A percentile compares a stretch with the other conserved stretches of the same genome.
Evolutionary conservation across 2,113 vertebrate species (phyloP).

Genomic region (Odocoileus virginianus): DNA sequence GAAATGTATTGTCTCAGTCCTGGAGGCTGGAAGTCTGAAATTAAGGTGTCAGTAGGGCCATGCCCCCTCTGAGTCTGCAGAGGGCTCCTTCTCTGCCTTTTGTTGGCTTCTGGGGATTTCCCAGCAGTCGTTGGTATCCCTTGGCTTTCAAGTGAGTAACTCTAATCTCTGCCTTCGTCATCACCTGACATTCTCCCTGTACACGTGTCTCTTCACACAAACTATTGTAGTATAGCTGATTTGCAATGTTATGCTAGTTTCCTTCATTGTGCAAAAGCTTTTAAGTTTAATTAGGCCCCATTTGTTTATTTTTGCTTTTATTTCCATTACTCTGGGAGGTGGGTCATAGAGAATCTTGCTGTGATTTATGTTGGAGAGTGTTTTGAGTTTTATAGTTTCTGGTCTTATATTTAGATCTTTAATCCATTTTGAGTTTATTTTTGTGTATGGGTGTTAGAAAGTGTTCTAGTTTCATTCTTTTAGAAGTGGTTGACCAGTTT

Average conservation of each 20-base stretch:
- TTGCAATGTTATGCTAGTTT: background rate
- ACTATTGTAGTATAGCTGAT: background rate
- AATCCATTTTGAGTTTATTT: no score
- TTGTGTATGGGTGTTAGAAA: no score
- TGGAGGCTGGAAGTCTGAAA: background rate
- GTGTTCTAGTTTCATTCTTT: no score
- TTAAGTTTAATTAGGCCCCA: no score
- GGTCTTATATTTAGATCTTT: no score
- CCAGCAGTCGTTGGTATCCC: background rate
- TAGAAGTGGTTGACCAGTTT: no score
- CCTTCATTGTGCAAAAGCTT: no score
- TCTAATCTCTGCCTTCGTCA: background rate
- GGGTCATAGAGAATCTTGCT: no score
- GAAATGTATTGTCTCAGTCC: background rate
- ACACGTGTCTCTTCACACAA: background rate
- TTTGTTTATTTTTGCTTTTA: no score
- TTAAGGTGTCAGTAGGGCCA: background rate
- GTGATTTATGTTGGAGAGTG: no score
- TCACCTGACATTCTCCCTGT: background rate
- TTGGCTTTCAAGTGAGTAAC: background rate
- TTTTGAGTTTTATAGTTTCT: no score
- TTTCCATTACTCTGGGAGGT: no score
- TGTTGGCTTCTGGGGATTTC: background rate
- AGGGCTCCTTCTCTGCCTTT: background rate
- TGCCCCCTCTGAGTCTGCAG: background rate